Evolutionary conservation across 2,113 vertebrate genomes (phyloP).

Genomic region (Ellobius talpinus): DNA sequence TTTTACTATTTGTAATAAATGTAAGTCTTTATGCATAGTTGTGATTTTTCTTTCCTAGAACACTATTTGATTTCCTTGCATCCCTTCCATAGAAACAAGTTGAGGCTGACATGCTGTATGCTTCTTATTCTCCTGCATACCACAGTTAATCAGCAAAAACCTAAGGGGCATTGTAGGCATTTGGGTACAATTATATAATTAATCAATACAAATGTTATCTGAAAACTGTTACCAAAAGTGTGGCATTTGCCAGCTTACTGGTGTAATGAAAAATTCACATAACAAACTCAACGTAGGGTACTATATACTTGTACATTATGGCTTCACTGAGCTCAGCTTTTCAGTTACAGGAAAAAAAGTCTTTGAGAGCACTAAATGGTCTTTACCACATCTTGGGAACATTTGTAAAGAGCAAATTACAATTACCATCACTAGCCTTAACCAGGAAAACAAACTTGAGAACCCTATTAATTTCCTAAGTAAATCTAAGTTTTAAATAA

Average conservation of each 20-base stretch:
- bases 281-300: neutral
- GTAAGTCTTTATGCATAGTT: neutral
- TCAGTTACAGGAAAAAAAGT: neutral
- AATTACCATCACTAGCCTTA: no score
- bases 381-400: neutral
- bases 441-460: neutral
- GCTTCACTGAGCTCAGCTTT: neutral
- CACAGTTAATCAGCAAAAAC: neutral
- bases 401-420: neutral
- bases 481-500: neutral
- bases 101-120: neutral
- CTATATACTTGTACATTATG: neutral
- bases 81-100: neutral
- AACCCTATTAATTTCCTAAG: no score
- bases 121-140: neutral
- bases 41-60: no score
- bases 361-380: neutral
- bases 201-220: neutral
- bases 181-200: neutral
- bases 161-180: neutral
- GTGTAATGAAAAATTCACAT: neutral
- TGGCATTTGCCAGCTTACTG: neutral
- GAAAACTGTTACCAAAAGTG: neutral
- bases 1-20: neutral
- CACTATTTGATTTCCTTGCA: neutral